Conservation (phyloP, 2,113 vertebrate species). For the Erythrocercus mccallii region DNA sequence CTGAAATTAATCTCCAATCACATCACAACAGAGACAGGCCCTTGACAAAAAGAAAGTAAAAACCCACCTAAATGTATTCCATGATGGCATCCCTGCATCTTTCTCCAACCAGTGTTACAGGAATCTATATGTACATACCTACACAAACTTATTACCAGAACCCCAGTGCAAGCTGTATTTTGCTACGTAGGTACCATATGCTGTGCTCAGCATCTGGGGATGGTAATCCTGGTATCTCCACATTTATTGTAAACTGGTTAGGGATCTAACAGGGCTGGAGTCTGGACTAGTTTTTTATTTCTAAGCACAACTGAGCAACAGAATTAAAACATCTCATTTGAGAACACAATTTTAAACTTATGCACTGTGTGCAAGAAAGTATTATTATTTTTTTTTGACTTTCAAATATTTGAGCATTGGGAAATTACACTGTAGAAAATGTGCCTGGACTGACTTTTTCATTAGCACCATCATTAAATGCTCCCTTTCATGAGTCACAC, state of each 20-base stretch:
- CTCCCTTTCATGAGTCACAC: background rate
- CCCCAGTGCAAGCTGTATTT: background rate
- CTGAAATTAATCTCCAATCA: conserved; percentile 17
- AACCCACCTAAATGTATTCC: background rate
- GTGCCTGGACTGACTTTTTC: background rate
- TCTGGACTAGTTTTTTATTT: background rate
- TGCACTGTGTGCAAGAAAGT: background rate
- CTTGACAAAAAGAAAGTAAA: background rate
- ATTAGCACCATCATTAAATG: background rate
- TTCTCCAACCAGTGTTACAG: background rate
- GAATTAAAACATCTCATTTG: conserved; percentile 22
- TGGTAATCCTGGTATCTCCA: background rate
- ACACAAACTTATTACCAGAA: background rate
- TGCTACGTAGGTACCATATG: rapidly evolving
- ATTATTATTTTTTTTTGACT: background rate
- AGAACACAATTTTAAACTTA: conserved; percentile 17
- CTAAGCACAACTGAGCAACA: background rate
- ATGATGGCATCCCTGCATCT: background rate
- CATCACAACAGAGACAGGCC: background rate
- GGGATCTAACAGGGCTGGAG: background rate
- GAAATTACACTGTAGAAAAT: background rate
- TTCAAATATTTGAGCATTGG: conserved; percentile 6
- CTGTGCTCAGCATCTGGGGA: background rate
- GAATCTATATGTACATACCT: background rate
- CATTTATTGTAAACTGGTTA: background rate